Evolutionary conservation across 2,888 invertebrate genomes (phyloP).

Genomic region (Megaustenia siamemsis): DNA sequence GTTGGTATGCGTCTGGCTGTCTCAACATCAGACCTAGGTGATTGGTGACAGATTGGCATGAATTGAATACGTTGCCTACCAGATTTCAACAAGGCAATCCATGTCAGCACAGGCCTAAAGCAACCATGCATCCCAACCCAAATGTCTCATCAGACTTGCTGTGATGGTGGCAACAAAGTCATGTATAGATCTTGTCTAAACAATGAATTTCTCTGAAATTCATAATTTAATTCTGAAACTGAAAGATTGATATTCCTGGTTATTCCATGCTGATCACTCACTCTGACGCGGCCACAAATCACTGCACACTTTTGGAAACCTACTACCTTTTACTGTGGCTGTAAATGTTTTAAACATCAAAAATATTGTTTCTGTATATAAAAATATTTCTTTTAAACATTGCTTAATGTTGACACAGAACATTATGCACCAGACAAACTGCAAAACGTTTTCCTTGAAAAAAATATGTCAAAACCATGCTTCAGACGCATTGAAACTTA

Average conservation of each 20-base stretch:
- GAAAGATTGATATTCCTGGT: no score
- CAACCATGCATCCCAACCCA: slow-evolving; percentile 11
- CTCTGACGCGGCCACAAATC: slow-evolving; percentile 15
- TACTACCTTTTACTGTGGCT: not conserved
- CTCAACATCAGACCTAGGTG: not conserved
- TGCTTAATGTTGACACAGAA: not conserved
- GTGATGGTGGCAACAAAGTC: not conserved
- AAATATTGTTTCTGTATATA: slow-evolving; percentile 3
- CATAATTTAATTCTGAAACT: no score
- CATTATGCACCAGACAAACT: slow-evolving; percentile 5
- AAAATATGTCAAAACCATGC: slow-evolving; percentile 22
- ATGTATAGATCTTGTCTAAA: not conserved
- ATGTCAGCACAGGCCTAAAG: slow-evolving; percentile 10
- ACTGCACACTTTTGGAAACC: slow-evolving; percentile 32
- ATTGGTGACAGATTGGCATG: slow-evolving; percentile 25
- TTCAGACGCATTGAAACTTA: slow-evolving; percentile 38
- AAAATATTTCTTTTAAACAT: slow-evolving; percentile 31
- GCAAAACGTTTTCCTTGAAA: slow-evolving; percentile 14
- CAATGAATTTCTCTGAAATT: not conserved
- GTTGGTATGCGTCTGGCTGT: not conserved
- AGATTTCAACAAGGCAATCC: not conserved
- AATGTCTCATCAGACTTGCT: not conserved
- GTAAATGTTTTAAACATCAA: slow-evolving; percentile 16
- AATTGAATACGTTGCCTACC: not conserved
- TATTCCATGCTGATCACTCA: not conserved